Evolutionary conservation across 1,140 invertebrate genomes (phyloP).

Genomic region (Halotydeus destructor): DNA sequence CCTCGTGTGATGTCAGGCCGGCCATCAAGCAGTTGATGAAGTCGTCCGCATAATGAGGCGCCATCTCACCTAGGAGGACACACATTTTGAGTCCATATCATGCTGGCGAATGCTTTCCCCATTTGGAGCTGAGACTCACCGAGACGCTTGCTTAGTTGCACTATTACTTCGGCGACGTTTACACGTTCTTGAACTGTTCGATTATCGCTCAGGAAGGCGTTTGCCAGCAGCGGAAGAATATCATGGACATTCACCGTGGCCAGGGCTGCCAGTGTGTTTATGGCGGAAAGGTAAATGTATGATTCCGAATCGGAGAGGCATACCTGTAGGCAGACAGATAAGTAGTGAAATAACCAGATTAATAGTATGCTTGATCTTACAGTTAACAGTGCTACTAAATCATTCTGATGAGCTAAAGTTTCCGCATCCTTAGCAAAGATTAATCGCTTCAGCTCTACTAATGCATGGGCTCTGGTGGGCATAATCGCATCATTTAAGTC

Average conservation of each 20-base stretch:
- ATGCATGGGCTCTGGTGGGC: conserved; percentile 54
- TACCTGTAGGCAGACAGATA: conserved; percentile 23
- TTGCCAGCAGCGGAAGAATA: conserved; percentile 39
- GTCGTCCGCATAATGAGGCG: conserved; percentile 41
- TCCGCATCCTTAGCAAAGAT: conserved; percentile 40
- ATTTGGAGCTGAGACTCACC: too few relatives aligned
- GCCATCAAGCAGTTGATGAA: conserved; percentile 48
- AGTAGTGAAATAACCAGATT: conserved; percentile 7
- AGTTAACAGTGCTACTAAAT: conserved; percentile 31
- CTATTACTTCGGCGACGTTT: conserved; percentile 60
- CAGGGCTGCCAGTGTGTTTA: conserved; percentile 47
- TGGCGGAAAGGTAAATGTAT: conserved; percentile 55
- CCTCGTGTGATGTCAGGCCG: conserved; percentile 38
- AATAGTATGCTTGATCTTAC: background rate
- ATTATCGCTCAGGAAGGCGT: conserved; percentile 31
- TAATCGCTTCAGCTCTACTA: conserved; percentile 46
- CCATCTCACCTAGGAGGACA: conserved; percentile 41
- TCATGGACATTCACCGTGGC: conserved; percentile 39
- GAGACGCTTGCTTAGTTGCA: conserved; percentile 44
- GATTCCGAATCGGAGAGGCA: conserved; percentile 55
- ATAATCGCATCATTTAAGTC: conserved; percentile 47
- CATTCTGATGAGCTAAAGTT: conserved; percentile 37
- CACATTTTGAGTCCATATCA: conserved; percentile 15
- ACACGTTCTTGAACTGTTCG: conserved; percentile 35
- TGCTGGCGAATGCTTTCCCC: conserved; percentile 6